Percentiles rank a stretch among this genome's conserved stretches.
Evolutionary conservation across 1,140 invertebrate genomes (phyloP).

Genomic region (Aporrectodea caliginosa): DNA sequence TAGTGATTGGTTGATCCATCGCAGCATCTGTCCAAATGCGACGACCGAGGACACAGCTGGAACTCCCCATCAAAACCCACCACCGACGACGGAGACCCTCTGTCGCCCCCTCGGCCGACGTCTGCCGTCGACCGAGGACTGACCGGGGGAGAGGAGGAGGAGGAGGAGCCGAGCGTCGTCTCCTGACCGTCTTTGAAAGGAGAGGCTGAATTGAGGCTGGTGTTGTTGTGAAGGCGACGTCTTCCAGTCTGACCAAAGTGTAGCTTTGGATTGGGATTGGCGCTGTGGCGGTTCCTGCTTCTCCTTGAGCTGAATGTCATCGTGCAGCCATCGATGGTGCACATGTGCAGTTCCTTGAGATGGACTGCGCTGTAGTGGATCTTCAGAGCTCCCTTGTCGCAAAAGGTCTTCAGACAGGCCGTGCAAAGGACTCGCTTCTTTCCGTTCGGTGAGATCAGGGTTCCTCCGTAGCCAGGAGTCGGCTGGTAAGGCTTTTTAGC

Average conservation of each 20-base stretch:
- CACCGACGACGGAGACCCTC: not conserved
- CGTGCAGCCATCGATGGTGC: conserved; percentile 89
- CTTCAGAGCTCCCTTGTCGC: conserved; percentile 94
- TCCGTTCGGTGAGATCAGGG: conserved; percentile 34
- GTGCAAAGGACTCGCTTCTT: conserved; percentile 93
- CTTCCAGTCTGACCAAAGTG: conserved; percentile 71
- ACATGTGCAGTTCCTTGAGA: conserved; percentile 76
- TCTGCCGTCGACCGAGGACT: not conserved
- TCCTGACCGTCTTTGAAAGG: not conserved
- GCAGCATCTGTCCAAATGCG: too few species aligned
- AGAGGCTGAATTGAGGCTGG: not conserved
- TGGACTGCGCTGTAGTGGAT: conserved; percentile 99
- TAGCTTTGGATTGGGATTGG: conserved; percentile 90
- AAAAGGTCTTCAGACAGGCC: conserved; percentile 97
- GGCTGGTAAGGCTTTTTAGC: conserved; percentile 13
- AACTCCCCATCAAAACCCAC: not conserved
- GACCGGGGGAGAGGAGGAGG: too few species aligned
- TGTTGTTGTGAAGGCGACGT: conserved; percentile 17
- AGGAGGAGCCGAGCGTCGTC: not conserved
- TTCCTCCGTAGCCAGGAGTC: conserved; percentile 22
- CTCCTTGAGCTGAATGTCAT: conserved; percentile 94
- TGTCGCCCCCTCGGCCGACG: not conserved
- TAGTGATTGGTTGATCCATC: too few species aligned
- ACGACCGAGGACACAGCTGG: not conserved
- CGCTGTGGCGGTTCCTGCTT: conserved; percentile 87